A percentile compares a stretch with the other conserved stretches of the same genome.
Conservation (phyloP, 2,113 vertebrate genomes). For the Datnioides undecimradiatus region DNA sequence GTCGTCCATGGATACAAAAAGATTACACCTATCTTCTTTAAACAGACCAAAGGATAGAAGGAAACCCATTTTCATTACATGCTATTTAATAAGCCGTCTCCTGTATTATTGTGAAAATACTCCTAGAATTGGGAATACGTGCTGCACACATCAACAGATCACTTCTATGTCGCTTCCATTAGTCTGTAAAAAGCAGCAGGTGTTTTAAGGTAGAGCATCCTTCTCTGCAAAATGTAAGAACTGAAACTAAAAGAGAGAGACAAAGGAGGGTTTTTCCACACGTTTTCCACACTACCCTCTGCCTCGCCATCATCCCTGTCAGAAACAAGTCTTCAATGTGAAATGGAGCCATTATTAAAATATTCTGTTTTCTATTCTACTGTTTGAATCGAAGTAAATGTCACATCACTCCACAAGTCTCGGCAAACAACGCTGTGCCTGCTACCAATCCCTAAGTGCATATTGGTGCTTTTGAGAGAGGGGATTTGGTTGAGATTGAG, state of each 20-base stretch:
- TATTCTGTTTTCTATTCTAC: constrained; percentile 37
- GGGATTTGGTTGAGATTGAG: not conserved
- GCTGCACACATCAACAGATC: not conserved
- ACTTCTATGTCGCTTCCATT: constrained; percentile 20
- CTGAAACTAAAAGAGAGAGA: constrained; percentile 3
- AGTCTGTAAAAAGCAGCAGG: constrained; percentile 20
- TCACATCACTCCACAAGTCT: constrained; percentile 30
- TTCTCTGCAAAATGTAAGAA: constrained; percentile 55
- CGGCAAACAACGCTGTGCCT: constrained; percentile 3
- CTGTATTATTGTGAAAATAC: not conserved
- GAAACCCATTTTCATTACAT: not conserved
- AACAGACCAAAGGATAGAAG: not conserved
- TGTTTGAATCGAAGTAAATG: constrained; percentile 23
- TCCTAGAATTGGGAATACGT: not conserved
- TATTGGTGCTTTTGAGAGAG: constrained; percentile 10
- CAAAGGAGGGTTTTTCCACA: not conserved
- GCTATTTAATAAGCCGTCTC: not conserved
- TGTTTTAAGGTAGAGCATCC: constrained; percentile 12
- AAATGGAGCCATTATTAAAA: constrained; percentile 20
- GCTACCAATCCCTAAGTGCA: constrained; percentile 13
- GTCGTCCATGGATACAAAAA: not conserved
- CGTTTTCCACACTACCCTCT: not conserved
- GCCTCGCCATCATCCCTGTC: not conserved
- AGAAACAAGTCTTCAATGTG: constrained; percentile 3
- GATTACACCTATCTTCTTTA: not conserved